These are phyloP conservation scores for Cheilosia impressa DNA, from an alignment of 2,888 invertebrate species.

Conservation along the genomic window DNA sequence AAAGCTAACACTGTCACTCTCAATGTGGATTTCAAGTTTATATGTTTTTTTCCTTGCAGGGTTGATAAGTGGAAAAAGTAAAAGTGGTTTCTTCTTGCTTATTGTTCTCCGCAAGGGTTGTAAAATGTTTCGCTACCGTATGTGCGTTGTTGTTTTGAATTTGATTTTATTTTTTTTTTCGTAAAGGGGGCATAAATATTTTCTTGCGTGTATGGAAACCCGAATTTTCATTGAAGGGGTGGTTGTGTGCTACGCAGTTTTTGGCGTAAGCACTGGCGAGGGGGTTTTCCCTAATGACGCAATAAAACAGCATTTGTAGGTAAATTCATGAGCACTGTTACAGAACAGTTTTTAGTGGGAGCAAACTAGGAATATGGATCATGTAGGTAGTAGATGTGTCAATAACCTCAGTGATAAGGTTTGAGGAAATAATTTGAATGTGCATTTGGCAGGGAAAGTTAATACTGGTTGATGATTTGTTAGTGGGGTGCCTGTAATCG, in stretches of 20 bases:
- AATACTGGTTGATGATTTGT: too few species aligned
- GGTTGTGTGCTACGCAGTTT: slow-evolving; percentile 56
- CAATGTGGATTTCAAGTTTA: slow-evolving; percentile 28
- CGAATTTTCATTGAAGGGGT: slow-evolving; percentile 20
- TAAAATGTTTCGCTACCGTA: slow-evolving; percentile 7
- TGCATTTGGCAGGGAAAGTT: not conserved
- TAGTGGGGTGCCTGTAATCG: too few species aligned
- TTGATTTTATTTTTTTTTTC: slow-evolving; percentile 17
- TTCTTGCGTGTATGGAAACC: not conserved
- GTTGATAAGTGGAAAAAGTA: slow-evolving; percentile 36
- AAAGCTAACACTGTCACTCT: slow-evolving; percentile 67
- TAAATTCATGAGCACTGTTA: not conserved
- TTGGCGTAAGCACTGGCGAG: slow-evolving; percentile 13
- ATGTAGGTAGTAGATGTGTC: not conserved
- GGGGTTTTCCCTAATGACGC: slow-evolving; percentile 38
- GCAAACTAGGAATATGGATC: not conserved
- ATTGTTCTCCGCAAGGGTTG: slow-evolving; percentile 37
- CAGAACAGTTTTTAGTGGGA: too few species aligned
- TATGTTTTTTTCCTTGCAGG: slow-evolving; percentile 4
- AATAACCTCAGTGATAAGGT: too few species aligned
- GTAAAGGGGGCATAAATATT: slow-evolving; percentile 17
- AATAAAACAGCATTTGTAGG: not conserved
- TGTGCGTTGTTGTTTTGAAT: slow-evolving; percentile 50
- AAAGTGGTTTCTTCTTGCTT: slow-evolving; percentile 44
- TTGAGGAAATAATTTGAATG: not conserved